Conservation (phyloP, 2,888 invertebrate species). For the Dromius quadrimaculatus region DNA sequence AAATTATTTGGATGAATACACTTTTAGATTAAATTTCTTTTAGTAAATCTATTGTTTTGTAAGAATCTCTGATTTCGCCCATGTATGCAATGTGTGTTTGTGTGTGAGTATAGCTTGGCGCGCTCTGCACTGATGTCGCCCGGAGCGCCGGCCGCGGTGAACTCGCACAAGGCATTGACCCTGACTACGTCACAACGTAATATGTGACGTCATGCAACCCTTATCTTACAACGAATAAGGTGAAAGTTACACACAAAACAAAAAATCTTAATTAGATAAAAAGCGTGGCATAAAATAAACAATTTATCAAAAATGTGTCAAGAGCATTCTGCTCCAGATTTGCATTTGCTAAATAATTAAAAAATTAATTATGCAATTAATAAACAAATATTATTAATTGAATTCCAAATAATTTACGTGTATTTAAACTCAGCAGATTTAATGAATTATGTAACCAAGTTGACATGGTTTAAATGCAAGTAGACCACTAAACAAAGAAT, state of each 20-base stretch:
- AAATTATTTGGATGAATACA: too few relatives aligned
- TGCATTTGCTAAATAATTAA: conserved; percentile 2
- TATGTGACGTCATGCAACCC: conserved; percentile 9
- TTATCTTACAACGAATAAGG: not conserved
- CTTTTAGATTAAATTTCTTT: too few relatives aligned
- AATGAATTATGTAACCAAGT: conserved; percentile 19
- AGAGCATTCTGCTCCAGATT: conserved; percentile 17
- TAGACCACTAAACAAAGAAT: not conserved
- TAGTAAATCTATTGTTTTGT: too few relatives aligned
- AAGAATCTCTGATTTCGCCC: conserved; percentile 1
- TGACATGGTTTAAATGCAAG: conserved; percentile 25
- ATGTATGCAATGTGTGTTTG: not conserved
- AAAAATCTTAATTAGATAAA: not conserved
- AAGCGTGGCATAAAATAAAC: not conserved
- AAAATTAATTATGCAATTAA: conserved; percentile 16
- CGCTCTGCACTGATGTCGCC: not conserved
- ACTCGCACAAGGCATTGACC: conserved; percentile 37
- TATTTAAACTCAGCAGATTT: not conserved
- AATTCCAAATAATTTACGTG: conserved; percentile 6
- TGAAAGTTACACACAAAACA: not conserved
- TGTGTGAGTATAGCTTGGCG: not conserved
- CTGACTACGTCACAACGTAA: conserved; percentile 30
- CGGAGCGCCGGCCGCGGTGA: conserved; percentile 24
- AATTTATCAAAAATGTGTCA: conserved; percentile 28
- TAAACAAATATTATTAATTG: not conserved